Base-by-base conservation (phyloP, 1,140 invertebrate species). In the Ruditapes philippinarum region DNA sequence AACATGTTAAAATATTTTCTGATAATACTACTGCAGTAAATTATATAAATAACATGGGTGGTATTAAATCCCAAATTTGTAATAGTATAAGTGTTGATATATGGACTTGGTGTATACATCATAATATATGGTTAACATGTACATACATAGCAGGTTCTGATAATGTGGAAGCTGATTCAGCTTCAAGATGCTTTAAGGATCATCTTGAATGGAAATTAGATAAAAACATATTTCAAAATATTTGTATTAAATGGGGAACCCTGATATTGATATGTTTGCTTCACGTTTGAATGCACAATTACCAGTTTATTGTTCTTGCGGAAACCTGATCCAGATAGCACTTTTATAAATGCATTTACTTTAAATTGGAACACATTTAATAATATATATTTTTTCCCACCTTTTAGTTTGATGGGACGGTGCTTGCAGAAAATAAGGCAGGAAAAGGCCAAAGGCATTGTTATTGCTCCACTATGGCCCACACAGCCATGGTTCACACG, bases 21-120 rank as follows among this genome's bases (percentile, higher is more conserved):
- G 91, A 92, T 38, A 89, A 91, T 65, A 87, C 89, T 19, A 79
- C 83, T 28, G 70, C 90, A n/a, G 82, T 92, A 14, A 60, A 36
- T 38, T 90, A 88, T 36, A 80, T 91, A 22, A 90, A 82, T 17
- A 78, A 86, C 38, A 60, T 85, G 62, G 89, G 91, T n/a, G 76
- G 89, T 22, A 88, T 25, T 1, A 65, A 76, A 45, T 88, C 80
- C 11, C 28, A 70, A 4, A 36, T 1, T n/a, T 78, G 54, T 38
- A 74, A 90, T 54, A 49, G 14, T 1, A 22, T 88, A 0, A 60
- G 73, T 62, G 31, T 22, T 22, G 25, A 87, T 14, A 91, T 92
- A 25, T 92, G 90, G 89, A 7, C 62, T 14, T 92, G 90, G 90
- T 91, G 88, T 73, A 78, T 83, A n/a, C 33, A 19, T 19, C 51